Base-by-base conservation (phyloP, 1,140 invertebrate genomes). In the Hylaeus anthracinus region DNA sequence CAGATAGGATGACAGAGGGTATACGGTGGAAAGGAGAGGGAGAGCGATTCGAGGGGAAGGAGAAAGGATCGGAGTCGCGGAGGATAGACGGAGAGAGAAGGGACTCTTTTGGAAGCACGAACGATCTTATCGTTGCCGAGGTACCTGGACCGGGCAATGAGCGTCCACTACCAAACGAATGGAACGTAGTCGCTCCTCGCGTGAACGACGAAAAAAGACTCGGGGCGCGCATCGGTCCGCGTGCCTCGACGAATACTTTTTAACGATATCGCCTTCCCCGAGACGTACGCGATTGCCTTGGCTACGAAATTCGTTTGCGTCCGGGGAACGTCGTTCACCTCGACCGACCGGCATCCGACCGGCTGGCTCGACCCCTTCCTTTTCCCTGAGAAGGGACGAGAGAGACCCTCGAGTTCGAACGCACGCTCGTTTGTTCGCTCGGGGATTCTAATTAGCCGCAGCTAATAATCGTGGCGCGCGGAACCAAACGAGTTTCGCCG, bases 1-100 rank as follows among this genome's bases (percentile, higher is more conserved):
- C 80, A 88, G 90, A 90, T 90, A 88, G 90, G 76, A 88, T 90
- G 90, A 91, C 88, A 77, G 84, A 82, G 80, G 81, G 85, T 89
- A 80, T 84, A 86, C 76, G 83, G 15, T 73, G 60, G 26, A 56
- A 81, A 48, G 51, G 45, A 48, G 71, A 56, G 26, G 65, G 63
- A 66, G 81, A 5, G 14, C 12, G 60, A 66, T 43, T 45, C n/a
- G 10, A 43, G 9, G 41, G 60, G 43, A 48, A 55, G 48, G 76
- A 26, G 15, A 6, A 63, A 9, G 41, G 63, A 69, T 9, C 14
- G 43, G 65, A 53, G 9, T 26, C 1, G 58, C 15, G 60, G 12
- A 10, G 58, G 14, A 53, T 56, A 14, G 48, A 75, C 37, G 14
- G 66, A 55, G 41, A 82, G 26, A n/a, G 78, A 6, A 74, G 63